A percentile compares a stretch with the other conserved stretches of the same genome.
Evolutionary conservation across 2,888 invertebrate species (phyloP).

Genomic region (Brachypalpus laphriformis): DNA sequence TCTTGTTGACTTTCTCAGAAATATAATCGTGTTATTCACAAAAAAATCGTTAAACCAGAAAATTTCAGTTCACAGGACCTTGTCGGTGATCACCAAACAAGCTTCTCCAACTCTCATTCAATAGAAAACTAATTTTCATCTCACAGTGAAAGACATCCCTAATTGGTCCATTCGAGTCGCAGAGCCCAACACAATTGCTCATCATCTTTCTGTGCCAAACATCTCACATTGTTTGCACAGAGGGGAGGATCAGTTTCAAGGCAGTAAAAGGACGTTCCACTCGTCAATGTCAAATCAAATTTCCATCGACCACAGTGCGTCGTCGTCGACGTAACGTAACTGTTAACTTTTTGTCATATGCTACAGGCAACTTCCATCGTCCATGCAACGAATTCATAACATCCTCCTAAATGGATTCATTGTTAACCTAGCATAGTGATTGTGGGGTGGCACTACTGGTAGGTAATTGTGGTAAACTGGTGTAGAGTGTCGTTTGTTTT

Average conservation of each 20-base stretch:
- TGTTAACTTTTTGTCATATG: slow-evolving; percentile 69
- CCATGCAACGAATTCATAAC: slow-evolving; percentile 50
- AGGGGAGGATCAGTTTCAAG: slow-evolving; percentile 62
- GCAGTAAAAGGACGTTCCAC: slow-evolving; percentile 56
- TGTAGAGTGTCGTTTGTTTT: slow-evolving; percentile 62
- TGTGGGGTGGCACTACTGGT: slow-evolving; percentile 37
- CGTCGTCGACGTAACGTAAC: slow-evolving; percentile 39
- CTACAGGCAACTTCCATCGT: slow-evolving; percentile 36
- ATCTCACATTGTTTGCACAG: slow-evolving; percentile 44
- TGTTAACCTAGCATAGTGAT: slow-evolving; percentile 48
- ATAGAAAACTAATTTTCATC: slow-evolving; percentile 66
- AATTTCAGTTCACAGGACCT: slow-evolving; percentile 65
- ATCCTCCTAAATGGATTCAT: slow-evolving; percentile 68
- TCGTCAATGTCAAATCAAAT: slow-evolving; percentile 74
- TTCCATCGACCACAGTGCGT: slow-evolving; percentile 58
- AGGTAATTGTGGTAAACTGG: slow-evolving; percentile 66
- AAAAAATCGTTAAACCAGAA: slow-evolving; percentile 57
- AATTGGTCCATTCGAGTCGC: slow-evolving; percentile 68
- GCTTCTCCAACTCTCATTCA: slow-evolving; percentile 18
- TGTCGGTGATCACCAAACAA: neutral
- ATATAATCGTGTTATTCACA: slow-evolving; percentile 5
- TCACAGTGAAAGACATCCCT: slow-evolving; percentile 34
- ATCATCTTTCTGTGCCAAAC: slow-evolving; percentile 50
- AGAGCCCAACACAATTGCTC: slow-evolving; percentile 57
- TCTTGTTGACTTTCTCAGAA: slow-evolving; percentile 15